phyloP scores from a whole-genome alignment of 2,797 vertebrate species.

The Macrochelys suwanniensis region DNA sequence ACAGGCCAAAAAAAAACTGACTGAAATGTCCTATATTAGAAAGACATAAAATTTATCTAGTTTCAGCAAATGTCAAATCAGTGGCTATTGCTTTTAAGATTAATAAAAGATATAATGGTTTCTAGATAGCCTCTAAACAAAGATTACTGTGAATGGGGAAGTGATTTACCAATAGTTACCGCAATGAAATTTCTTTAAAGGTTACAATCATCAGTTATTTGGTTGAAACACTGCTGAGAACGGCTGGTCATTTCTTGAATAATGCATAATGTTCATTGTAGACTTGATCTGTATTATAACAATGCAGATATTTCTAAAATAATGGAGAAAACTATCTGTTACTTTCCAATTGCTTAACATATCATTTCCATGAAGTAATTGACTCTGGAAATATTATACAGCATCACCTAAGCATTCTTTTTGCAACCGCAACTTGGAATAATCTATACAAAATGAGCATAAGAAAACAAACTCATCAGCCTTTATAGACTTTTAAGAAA shows the following conservation, averaged over 20 bases:
- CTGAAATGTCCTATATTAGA: constrained; percentile 72
- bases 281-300: constrained; percentile 82
- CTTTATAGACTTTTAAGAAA: constrained; percentile 77
- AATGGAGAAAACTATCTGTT: constrained; percentile 81
- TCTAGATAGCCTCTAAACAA: constrained; percentile 84
- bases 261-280: constrained; percentile 81
- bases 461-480: constrained; percentile 80
- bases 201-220: constrained; percentile 91
- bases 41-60: constrained; percentile 75
- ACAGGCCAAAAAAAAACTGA: constrained; percentile 56
- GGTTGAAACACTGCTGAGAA: constrained; percentile 82
- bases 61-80: constrained; percentile 84
- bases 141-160: constrained; percentile 85
- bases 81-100: constrained; percentile 81
- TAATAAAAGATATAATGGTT: constrained; percentile 85
- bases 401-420: constrained; percentile 71
- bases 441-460: constrained; percentile 71
- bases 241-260: constrained; percentile 83
- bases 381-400: constrained; percentile 77
- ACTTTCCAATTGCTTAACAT: constrained; percentile 77
- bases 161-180: constrained; percentile 85
- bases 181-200: constrained; percentile 89
- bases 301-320: constrained; percentile 82
- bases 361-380: constrained; percentile 83
- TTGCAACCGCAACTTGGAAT: constrained; percentile 73